Evolutionary conservation across 2,888 invertebrate genomes (phyloP), one percentile per base, ranked within the genome.

Genomic region (Dermolepida albohirtum): DNA sequence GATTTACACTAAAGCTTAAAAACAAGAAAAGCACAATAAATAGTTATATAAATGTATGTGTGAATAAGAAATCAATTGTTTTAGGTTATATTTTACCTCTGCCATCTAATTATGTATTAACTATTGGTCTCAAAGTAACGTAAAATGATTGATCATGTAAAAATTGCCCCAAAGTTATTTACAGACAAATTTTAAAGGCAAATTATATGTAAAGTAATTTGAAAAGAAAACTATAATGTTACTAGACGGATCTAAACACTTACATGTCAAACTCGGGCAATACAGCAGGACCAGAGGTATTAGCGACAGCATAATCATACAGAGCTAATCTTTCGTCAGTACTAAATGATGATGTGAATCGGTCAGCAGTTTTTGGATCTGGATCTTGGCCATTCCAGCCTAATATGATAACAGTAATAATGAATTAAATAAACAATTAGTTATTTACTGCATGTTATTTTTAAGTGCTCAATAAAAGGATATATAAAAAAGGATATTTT

Each of bases 281-380:
- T 68, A 71, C 70, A 27, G 76, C 71, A 8, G 81, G 82, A 17
- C 77, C 78, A 54, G 71, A 70, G 7, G 81, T 81, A 70, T 78
- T 75, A 44, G 78, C 77, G 44, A 87, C 83, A 17, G 85, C 85
- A 12, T 86, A 87, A 68, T 87, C 85, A 72, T 89, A 85, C 34
- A 89, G 79, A 7, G 86, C 87, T 22, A 86, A 79, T 7, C 89
- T 82, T 81, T 89, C 89, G 73, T 88, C 88, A 0, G 81, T 67
- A 0, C 87, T 84, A 81, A 84, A 88, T 6, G 84, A 82, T 1
- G 83, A 34, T 79, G 83, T 73, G 71, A 81, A 71, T 12, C 83
- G 75, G 72, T 82, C 79, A 12, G 81, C 75, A n/a, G 83, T 83
- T 74, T 78, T 78, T 27, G 83, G 83, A 75, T 82, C 81, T 11